These are phyloP conservation scores for Poeciliopsis occidentalis DNA, from an alignment of 2,113 vertebrate species.

Conservation along the genomic window DNA sequence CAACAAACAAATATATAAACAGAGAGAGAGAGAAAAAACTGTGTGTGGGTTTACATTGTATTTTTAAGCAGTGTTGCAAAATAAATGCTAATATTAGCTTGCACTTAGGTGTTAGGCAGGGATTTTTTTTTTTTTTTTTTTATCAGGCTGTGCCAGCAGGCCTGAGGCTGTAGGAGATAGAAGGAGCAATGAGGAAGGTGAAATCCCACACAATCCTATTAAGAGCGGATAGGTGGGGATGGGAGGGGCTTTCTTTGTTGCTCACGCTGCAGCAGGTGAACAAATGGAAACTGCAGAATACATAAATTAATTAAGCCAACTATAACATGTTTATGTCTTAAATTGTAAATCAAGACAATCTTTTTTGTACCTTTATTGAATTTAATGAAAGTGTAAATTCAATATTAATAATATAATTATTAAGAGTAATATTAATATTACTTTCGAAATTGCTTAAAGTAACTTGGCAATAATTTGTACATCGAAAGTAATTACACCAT, in stretches of 20 bases:
- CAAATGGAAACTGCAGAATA: slow-evolving; percentile 69
- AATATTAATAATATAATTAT: too few relatives aligned
- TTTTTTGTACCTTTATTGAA: slow-evolving; percentile 25
- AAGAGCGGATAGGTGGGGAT: slow-evolving; percentile 75
- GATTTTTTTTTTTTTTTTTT: slow-evolving; percentile 52
- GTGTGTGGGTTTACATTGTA: slow-evolving; percentile 64
- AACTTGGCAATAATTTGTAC: slow-evolving; percentile 27
- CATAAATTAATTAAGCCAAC: slow-evolving; percentile 26
- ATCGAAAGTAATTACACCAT: slow-evolving; percentile 34
- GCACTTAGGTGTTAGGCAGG: slow-evolving; percentile 73
- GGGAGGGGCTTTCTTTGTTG: slow-evolving; percentile 66
- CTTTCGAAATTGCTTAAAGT: slow-evolving; percentile 28
- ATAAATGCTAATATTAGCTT: slow-evolving; percentile 77
- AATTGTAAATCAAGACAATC: slow-evolving; percentile 49
- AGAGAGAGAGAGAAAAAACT: slow-evolving; percentile 21
- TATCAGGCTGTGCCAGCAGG: slow-evolving; percentile 80
- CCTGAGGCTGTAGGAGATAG: slow-evolving; percentile 68
- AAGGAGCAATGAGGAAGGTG: slow-evolving; percentile 76
- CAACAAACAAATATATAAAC: slow-evolving; percentile 54
- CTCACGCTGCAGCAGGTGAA: slow-evolving; percentile 76
- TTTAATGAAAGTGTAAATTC: neutral
- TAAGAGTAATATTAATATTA: too few relatives aligned
- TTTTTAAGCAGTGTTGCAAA: slow-evolving; percentile 61
- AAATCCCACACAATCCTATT: slow-evolving; percentile 86
- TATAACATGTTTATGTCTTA: slow-evolving; percentile 55